phyloP scores from a whole-genome alignment of 2,797 vertebrate genomes.

The Peromyscus melanophrys region DNA sequence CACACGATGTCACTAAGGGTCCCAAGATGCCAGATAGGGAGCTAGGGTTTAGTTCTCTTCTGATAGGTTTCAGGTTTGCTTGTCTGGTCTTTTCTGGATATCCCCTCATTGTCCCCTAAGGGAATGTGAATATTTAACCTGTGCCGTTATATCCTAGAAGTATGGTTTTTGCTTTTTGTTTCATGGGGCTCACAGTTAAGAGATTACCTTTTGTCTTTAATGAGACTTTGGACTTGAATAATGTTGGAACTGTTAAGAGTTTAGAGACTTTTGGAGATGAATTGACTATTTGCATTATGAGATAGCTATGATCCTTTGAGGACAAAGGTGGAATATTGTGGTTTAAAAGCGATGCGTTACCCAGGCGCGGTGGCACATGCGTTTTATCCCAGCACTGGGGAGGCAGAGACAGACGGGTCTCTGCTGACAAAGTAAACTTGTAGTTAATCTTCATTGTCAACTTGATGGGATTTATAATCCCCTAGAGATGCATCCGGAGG shows the following conservation, averaged over 20 bases:
- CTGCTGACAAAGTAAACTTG: neutral
- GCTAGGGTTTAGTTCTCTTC: neutral
- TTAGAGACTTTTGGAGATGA: neutral
- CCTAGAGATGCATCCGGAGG: neutral
- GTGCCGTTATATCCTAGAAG: neutral
- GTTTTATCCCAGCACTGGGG: neutral
- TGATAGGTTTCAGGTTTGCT: neutral
- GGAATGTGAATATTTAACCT: neutral
- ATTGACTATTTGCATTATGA: neutral
- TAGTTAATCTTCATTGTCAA: neutral
- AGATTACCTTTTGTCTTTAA: neutral
- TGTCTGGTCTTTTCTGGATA: neutral
- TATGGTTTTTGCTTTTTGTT: neutral
- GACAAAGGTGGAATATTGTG: neutral
- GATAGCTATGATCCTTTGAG: neutral
- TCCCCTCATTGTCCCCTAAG: neutral
- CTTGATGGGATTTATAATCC: neutral
- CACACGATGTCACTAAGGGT: neutral
- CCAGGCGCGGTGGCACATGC: no score
- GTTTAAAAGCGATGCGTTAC: neutral
- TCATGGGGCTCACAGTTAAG: neutral
- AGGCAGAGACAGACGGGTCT: neutral
- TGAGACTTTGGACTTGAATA: neutral
- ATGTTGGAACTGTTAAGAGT: neutral
- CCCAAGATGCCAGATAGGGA: neutral